Evolutionary conservation across 1,140 invertebrate genomes (phyloP).

Genomic region (Atta cephalotes): DNA sequence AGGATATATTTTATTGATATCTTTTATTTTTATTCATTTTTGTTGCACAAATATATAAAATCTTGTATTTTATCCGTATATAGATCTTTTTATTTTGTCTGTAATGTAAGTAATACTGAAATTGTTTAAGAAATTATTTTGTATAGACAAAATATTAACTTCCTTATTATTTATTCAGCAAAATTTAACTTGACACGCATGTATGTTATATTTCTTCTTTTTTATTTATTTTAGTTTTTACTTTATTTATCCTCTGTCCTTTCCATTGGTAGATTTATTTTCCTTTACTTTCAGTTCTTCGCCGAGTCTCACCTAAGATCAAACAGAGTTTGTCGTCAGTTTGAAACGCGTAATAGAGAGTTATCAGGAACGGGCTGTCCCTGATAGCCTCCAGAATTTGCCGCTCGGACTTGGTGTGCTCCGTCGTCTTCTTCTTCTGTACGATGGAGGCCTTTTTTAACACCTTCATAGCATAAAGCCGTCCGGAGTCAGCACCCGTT

Average conservation of each 20-base stretch:
- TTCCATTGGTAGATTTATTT: not conserved
- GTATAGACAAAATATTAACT: not conserved
- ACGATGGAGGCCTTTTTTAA: slow-evolving; percentile 96
- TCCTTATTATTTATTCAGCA: not conserved
- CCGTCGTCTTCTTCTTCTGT: slow-evolving; percentile 96
- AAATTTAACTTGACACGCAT: not conserved
- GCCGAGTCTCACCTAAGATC: slow-evolving; percentile 92
- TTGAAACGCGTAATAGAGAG: slow-evolving; percentile 97
- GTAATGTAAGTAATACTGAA: not conserved
- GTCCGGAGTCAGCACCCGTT: slow-evolving; percentile 92
- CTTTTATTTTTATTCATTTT: not conserved
- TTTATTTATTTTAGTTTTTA: not conserved
- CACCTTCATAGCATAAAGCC: slow-evolving; percentile 98
- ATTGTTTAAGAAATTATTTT: not conserved
- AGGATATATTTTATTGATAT: not conserved
- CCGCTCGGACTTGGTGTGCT: slow-evolving; percentile 96
- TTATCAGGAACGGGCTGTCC: slow-evolving; percentile 96
- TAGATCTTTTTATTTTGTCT: not conserved
- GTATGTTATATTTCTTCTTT: not conserved
- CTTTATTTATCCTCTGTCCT: not conserved
- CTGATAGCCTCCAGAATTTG: slow-evolving; percentile 95
- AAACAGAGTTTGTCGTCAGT: slow-evolving; percentile 96
- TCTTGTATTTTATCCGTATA: not conserved
- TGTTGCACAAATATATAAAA: not conserved
- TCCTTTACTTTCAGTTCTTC: not conserved